Evolutionary conservation across 2,113 vertebrate species (phyloP).

Genomic region (Rhinopomastus cyanomelas): DNA sequence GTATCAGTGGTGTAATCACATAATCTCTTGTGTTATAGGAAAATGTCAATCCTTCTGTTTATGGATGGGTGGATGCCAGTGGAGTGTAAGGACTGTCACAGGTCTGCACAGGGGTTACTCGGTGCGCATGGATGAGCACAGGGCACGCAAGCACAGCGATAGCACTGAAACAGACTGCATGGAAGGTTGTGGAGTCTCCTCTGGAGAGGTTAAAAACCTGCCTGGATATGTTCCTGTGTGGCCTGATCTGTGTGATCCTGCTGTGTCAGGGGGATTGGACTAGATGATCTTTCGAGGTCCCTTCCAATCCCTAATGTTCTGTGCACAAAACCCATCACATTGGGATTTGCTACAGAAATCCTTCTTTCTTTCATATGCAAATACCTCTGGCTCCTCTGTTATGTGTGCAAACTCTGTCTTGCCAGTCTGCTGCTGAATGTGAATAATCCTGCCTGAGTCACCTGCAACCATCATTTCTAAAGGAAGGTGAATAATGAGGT

Average conservation of each 20-base stretch:
- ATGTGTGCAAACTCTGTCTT: neutral
- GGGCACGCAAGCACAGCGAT: neutral
- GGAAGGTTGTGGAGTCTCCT: too few relatives aligned
- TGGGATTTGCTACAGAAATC: neutral
- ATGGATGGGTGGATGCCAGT: neutral
- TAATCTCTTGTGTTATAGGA: neutral
- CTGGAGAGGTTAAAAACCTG: too few relatives aligned
- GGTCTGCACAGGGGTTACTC: neutral
- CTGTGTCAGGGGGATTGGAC: too few relatives aligned
- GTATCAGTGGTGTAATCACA: neutral
- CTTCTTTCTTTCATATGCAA: slow-evolving; percentile 25
- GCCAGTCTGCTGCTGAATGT: neutral
- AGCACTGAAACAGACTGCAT: too few relatives aligned
- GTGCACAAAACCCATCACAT: neutral
- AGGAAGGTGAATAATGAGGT: neutral
- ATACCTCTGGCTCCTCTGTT: neutral
- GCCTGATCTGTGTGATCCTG: too few relatives aligned
- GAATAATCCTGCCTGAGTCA: neutral
- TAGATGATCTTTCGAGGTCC: too few relatives aligned
- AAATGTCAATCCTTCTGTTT: neutral
- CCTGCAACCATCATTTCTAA: neutral
- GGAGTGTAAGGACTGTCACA: neutral
- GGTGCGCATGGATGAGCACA: neutral
- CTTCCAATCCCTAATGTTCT: too few relatives aligned
- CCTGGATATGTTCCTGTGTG: too few relatives aligned